A percentile compares a stretch with the other conserved stretches of the same genome.
Evolutionary conservation across 2,888 invertebrate genomes (phyloP).

Genomic region (Diplazon laetatorius): DNA sequence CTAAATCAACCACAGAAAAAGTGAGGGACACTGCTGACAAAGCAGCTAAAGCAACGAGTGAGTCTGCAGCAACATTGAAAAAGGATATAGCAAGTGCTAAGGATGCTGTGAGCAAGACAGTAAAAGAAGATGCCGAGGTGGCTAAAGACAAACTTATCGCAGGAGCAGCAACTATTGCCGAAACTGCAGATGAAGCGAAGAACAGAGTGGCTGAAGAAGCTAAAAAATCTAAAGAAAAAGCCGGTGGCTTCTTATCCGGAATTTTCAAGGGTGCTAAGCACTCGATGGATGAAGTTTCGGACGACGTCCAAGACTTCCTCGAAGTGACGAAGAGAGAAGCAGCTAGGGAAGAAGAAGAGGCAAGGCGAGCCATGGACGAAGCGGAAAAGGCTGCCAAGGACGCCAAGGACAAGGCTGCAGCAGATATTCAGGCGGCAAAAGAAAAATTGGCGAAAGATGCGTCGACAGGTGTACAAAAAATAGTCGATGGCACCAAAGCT

Average conservation of each 20-base stretch:
- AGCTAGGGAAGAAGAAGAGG: constrained; percentile 75
- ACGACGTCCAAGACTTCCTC: constrained; percentile 78
- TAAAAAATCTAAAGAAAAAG: constrained; percentile 61
- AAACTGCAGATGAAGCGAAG: constrained; percentile 41
- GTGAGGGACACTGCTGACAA: constrained; percentile 83
- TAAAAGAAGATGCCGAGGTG: constrained; percentile 80
- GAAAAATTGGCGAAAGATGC: constrained; percentile 46
- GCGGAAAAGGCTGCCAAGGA: constrained; percentile 57
- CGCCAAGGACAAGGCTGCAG: constrained; percentile 59
- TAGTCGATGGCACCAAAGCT: constrained; percentile 57
- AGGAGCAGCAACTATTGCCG: constrained; percentile 51
- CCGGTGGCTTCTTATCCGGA: constrained; percentile 64
- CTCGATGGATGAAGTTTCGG: constrained; percentile 49
- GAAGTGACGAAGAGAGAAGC: constrained; percentile 66
- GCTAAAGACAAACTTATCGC: constrained; percentile 68
- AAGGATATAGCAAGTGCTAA: constrained; percentile 50
- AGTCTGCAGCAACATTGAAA: constrained; percentile 40
- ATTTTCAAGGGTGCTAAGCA: constrained; percentile 65
- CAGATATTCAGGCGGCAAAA: constrained; percentile 39
- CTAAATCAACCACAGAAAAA: constrained; percentile 81
- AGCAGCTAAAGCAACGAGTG: constrained; percentile 82
- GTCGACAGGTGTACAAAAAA: constrained; percentile 55
- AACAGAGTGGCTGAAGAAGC: constrained; percentile 61
- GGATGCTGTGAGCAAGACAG: constrained; percentile 83
- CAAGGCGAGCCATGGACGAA: constrained; percentile 62